A percentile compares a stretch with the other conserved stretches of the same genome.
These are phyloP conservation scores for Uropetala carovei DNA, from an alignment of 2,888 invertebrate genomes.

Conservation along the genomic window DNA sequence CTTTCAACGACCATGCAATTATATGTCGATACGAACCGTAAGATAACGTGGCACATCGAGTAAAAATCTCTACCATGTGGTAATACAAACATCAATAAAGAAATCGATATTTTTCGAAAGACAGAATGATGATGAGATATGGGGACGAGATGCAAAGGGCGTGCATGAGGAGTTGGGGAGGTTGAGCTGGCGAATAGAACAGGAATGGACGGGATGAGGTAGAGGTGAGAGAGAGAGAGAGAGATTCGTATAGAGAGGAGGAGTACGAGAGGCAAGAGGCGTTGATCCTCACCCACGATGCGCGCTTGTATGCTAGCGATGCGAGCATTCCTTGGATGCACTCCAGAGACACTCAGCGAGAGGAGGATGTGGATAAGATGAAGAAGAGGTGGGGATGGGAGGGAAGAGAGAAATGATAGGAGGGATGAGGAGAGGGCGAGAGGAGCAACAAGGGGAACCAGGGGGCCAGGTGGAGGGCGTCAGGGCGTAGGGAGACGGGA, in stretches of 20 bases:
- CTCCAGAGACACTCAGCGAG: slow-evolving; percentile 46
- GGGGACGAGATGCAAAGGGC: not conserved
- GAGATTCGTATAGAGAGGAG: slow-evolving; percentile 30
- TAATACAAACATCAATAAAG: no score
- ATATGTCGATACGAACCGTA: no score
- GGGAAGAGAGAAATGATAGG: slow-evolving; percentile 77
- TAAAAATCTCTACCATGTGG: no score
- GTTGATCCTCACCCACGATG: slow-evolving; percentile 67
- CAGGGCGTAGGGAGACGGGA: not conserved
- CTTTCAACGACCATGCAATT: no score
- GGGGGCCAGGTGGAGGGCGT: not conserved
- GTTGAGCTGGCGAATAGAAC: no score
- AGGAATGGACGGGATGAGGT: slow-evolving; percentile 23
- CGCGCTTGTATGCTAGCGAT: slow-evolving; percentile 48
- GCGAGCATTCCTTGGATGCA: slow-evolving; percentile 65
- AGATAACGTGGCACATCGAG: no score
- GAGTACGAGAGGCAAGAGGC: slow-evolving; percentile 38
- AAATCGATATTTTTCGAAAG: no score
- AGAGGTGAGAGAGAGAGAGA: slow-evolving; percentile 4
- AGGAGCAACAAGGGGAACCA: slow-evolving; percentile 70
- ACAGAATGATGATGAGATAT: no score
- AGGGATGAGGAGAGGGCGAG: slow-evolving; percentile 74
- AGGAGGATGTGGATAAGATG: slow-evolving; percentile 67
- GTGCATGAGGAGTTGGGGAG: not conserved
- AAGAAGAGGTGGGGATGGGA: slow-evolving; percentile 76